Percentiles rank a stretch among this genome's conserved stretches.
Conservation (phyloP, 2,888 invertebrate species). For the Tubulanus polymorphus region DNA sequence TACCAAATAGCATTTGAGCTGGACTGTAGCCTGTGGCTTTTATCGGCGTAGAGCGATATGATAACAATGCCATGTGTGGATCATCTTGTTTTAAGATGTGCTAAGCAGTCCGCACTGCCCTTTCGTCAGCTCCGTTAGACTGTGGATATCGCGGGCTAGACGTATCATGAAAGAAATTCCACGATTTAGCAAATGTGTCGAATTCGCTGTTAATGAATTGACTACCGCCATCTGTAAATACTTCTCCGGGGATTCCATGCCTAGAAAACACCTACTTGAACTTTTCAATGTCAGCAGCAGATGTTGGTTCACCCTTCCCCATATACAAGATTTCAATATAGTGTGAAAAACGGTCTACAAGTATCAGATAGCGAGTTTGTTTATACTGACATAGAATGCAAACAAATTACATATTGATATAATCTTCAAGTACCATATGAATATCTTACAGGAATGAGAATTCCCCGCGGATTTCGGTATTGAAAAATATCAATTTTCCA, state of each 20-base stretch:
- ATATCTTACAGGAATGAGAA: no score
- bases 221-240: conserved; percentile 22
- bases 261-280: conserved; percentile 18
- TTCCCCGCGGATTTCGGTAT: no score
- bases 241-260: conserved; percentile 18
- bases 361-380: no score
- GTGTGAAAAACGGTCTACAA: conserved; percentile 24
- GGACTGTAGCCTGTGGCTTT: conserved; percentile 17
- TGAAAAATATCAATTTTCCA: no score
- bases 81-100: conserved; percentile 16
- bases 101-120: conserved; percentile 16
- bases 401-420: no score
- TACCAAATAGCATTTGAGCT: conserved; percentile 21
- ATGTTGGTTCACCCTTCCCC: conserved; percentile 18
- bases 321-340: conserved; percentile 20
- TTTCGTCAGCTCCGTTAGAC: conserved; percentile 19
- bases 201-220: conserved; percentile 18
- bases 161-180: conserved; percentile 13
- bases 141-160: conserved; percentile 14
- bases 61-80: conserved; percentile 19
- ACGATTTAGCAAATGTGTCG: conserved; percentile 9
- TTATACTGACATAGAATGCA: no score
- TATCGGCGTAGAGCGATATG: conserved; percentile 21
- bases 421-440: no score
- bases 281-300: conserved; percentile 6